Base-by-base conservation (phyloP, 2,113 vertebrate species). In the Nannospalax galili region DNA sequence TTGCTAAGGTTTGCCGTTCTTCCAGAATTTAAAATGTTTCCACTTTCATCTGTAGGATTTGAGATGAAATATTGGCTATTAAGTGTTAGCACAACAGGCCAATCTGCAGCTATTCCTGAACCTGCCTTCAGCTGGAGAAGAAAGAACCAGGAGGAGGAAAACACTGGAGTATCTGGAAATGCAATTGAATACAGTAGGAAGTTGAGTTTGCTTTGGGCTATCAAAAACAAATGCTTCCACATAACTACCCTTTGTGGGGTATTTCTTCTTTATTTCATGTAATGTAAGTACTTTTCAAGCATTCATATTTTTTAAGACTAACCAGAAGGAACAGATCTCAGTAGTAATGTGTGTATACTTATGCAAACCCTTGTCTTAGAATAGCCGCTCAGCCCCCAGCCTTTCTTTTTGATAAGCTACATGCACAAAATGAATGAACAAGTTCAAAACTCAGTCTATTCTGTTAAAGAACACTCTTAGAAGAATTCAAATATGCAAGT, bases 141-240 rank as follows among this genome's bases (percentile, higher is more conserved):
- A 20, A 35, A 69, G 30, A 14, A 35, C 19, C 9, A 58, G 22
- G 32, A 82, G n/a, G 40, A 73, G 22, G 65, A 14, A 48, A 91
- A 30, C 67, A 32, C 17, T 19, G 35, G 45, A 48, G n/a, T 45
- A 79, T 2, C 56, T 74, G 8, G 69, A 79, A 93, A 84, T 24
- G 22, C 37, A 58, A 42, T 12, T 78, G 5, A 2, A 10, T 22
- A 74, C 1, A 45, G 17, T 26, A 42, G 3, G 56, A 0, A 28
- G 30, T 3, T 74, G 24, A 35, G 19, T 82, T 90, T 88, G 42
- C 52, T 73, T 90, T 40, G 14, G 37, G 62, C 35, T 35, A 90
- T 60, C 30, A 84, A 89, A 91, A 91, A 88, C 30, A 75, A 96
- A 82, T 64, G 37, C 60, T 91, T 93, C 85, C 73, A 94, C 94